Evolutionary conservation across 2,888 invertebrate genomes (phyloP).

Genomic region (Nomada fucata): DNA sequence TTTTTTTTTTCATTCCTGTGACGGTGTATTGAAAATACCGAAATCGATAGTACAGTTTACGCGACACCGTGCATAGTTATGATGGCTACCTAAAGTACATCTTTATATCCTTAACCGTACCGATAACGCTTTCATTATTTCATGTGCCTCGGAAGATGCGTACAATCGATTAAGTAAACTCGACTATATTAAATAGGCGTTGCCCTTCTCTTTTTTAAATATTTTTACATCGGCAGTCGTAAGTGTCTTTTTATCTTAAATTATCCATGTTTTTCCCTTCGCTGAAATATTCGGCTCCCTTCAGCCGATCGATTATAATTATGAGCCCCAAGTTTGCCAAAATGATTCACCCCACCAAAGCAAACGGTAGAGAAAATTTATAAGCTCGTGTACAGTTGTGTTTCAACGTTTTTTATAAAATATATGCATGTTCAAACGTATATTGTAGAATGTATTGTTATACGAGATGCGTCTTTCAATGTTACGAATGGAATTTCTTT

Average conservation of each 20-base stretch:
- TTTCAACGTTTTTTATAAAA: too few species aligned
- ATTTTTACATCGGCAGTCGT: constrained; percentile 24
- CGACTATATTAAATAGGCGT: constrained; percentile 43
- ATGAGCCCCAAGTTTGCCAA: not conserved
- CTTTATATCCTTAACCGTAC: constrained; percentile 62
- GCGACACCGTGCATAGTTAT: constrained; percentile 62
- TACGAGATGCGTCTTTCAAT: too few species aligned
- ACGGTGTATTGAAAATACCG: constrained; percentile 54
- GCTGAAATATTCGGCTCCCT: not conserved
- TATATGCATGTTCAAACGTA: too few species aligned
- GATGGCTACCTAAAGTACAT: constrained; percentile 66
- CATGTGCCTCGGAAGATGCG: constrained; percentile 38
- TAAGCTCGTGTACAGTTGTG: too few species aligned
- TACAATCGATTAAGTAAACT: constrained; percentile 52
- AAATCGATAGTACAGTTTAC: constrained; percentile 57
- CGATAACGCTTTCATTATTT: constrained; percentile 57
- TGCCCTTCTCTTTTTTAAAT: not conserved
- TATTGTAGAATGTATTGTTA: too few species aligned
- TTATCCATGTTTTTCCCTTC: not conserved
- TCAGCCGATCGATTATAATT: not conserved
- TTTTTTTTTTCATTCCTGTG: constrained; percentile 8
- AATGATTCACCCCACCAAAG: too few species aligned
- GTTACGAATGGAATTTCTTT: too few species aligned
- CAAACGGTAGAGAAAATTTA: too few species aligned
- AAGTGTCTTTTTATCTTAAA: constrained; percentile 12